These are phyloP conservation scores for Bradypus variegatus DNA, from an alignment of 2,797 vertebrate species.

Conservation along the genomic window DNA sequence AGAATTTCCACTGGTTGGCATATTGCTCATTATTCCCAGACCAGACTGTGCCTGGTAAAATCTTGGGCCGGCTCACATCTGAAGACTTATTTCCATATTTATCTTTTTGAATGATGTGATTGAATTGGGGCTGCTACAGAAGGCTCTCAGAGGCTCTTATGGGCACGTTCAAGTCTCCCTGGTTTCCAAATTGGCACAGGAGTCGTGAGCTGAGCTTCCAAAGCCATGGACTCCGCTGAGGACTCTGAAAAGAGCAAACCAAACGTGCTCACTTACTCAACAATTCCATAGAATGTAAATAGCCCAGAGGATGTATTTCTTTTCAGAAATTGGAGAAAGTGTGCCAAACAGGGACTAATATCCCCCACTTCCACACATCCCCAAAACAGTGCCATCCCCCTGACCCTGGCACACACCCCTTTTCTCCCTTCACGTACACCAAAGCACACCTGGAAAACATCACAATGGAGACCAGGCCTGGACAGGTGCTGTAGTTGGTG, in stretches of 20 bases:
- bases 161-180: neutral
- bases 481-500: too few species aligned
- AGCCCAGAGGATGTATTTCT: neutral
- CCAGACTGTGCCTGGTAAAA: neutral
- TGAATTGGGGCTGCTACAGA: neutral
- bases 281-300: too few species aligned
- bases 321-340: neutral
- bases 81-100: neutral
- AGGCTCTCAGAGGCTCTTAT: neutral
- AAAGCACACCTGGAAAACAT: neutral
- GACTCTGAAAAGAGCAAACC: neutral
- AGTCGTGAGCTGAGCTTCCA: neutral
- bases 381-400: too few species aligned
- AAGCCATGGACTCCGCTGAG: neutral
- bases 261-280: neutral
- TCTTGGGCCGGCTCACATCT: neutral
- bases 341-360: neutral
- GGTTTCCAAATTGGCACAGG: neutral
- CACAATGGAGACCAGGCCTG: fast-evolving
- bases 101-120: neutral
- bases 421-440: neutral
- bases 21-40: fast-evolving
- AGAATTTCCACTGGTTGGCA: neutral
- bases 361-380: neutral
- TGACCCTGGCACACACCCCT: too few species aligned